phyloP scores from a whole-genome alignment of 2,888 invertebrate genomes.

The Periphyllus acericola region DNA sequence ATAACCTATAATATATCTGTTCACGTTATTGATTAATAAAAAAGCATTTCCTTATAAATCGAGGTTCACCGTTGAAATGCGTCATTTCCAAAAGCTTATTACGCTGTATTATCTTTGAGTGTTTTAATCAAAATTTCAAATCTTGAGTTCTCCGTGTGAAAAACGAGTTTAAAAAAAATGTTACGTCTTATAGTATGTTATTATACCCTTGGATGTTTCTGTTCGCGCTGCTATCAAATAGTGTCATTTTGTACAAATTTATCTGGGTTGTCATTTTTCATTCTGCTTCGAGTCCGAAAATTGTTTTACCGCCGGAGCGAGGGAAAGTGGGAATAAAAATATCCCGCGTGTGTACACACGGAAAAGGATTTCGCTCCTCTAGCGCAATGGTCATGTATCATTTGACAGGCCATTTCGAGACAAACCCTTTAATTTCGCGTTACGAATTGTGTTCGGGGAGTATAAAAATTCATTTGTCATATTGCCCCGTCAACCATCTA shows the following conservation, averaged over 20 bases:
- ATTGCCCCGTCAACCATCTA: constrained; percentile 53
- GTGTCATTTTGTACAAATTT: constrained; percentile 50
- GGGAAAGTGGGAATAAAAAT: constrained; percentile 32
- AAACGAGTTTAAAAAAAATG: background rate
- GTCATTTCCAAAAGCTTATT: background rate
- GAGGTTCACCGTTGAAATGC: background rate
- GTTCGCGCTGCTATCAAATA: background rate
- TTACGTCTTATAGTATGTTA: background rate
- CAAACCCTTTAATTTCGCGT: constrained; percentile 60
- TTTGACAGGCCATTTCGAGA: constrained; percentile 50
- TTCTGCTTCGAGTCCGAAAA: constrained; percentile 37
- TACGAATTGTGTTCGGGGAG: constrained; percentile 56
- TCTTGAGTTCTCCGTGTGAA: background rate
- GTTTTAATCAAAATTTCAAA: constrained; percentile 39
- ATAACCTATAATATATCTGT: too few species aligned
- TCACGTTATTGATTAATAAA: background rate
- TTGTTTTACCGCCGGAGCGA: constrained; percentile 8
- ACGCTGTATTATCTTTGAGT: background rate
- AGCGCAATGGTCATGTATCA: constrained; percentile 41
- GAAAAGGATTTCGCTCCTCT: constrained; percentile 25
- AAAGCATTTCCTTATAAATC: background rate
- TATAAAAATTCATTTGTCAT: constrained; percentile 62
- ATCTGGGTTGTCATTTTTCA: constrained; percentile 48
- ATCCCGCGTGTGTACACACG: background rate
- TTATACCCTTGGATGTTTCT: background rate